A percentile compares a stretch with the other conserved stretches of the same genome.
phyloP scores from a whole-genome alignment of 2,797 vertebrate species.

The Morus bassanus region DNA sequence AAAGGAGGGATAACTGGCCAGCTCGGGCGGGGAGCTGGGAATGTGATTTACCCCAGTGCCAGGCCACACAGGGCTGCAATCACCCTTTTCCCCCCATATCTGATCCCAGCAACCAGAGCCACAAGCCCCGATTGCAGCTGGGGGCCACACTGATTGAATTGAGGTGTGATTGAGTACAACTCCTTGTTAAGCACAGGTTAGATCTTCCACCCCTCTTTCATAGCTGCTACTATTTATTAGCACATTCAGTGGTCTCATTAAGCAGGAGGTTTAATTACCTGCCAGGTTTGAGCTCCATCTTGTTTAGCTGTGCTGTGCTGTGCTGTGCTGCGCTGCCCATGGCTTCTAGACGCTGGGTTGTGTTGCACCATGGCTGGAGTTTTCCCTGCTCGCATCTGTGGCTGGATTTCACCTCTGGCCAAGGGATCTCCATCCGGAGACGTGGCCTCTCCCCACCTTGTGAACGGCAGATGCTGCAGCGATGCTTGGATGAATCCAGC shows the following conservation, averaged over 20 bases:
- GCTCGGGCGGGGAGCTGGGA: background rate
- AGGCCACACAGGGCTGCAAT: background rate
- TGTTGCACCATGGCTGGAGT: background rate
- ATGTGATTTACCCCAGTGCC: background rate
- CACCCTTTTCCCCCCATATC: background rate
- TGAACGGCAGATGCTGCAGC: background rate
- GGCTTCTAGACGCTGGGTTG: background rate
- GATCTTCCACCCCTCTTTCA: background rate
- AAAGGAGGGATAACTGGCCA: background rate
- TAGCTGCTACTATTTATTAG: slow-evolving; percentile 19
- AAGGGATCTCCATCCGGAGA: background rate
- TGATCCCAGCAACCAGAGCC: background rate
- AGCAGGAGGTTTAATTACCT: slow-evolving; percentile 29
- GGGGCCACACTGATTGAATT: fast-evolving
- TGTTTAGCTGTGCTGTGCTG: background rate
- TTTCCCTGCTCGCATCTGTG: background rate
- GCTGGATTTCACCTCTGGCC: background rate
- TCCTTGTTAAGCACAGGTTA: background rate
- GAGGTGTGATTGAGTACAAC: background rate
- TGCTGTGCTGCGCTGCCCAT: background rate
- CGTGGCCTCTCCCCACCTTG: background rate
- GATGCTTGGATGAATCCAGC: background rate
- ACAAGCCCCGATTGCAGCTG: fast-evolving
- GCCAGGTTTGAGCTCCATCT: background rate
- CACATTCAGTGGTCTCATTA: slow-evolving; percentile 2